Evolutionary conservation across 2,113 vertebrate genomes (phyloP).

Genomic region (Lanius ludovicianus): DNA sequence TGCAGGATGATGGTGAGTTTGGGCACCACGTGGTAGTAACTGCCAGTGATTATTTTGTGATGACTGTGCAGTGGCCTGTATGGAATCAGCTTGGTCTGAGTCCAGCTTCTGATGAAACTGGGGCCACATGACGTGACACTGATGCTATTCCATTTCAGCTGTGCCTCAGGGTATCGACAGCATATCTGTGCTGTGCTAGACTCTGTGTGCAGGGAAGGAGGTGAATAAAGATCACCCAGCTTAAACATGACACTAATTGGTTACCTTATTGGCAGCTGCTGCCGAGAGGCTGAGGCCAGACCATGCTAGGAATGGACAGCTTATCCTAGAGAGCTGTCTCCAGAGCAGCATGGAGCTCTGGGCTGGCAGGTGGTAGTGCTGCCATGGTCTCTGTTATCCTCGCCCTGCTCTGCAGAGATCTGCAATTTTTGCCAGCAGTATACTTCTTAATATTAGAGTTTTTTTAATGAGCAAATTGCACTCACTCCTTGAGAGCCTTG

Average conservation of each 20-base stretch:
- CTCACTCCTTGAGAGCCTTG: background rate
- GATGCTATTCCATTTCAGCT: slow-evolving; percentile 5
- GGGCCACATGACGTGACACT: background rate
- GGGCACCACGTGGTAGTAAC: background rate
- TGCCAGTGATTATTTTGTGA: background rate
- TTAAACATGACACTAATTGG: background rate
- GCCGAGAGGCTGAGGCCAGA: background rate
- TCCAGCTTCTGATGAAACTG: background rate
- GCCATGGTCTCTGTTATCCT: background rate
- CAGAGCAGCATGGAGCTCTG: background rate
- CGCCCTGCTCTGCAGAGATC: background rate
- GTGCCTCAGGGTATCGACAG: background rate
- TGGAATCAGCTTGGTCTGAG: background rate
- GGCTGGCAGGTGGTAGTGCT: background rate
- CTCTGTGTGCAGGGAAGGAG: background rate
- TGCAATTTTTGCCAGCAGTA: background rate
- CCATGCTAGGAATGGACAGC: background rate
- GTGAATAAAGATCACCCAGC: slow-evolving; percentile 20
- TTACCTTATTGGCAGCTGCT: background rate
- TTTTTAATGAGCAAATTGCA: background rate
- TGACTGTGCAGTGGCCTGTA: background rate
- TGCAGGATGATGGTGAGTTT: background rate
- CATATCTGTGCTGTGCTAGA: background rate
- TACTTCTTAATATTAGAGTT: background rate
- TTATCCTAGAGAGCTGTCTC: background rate